Conservation (phyloP, 1,140 invertebrate genomes). For the Harlomillsia oculata region DNA sequence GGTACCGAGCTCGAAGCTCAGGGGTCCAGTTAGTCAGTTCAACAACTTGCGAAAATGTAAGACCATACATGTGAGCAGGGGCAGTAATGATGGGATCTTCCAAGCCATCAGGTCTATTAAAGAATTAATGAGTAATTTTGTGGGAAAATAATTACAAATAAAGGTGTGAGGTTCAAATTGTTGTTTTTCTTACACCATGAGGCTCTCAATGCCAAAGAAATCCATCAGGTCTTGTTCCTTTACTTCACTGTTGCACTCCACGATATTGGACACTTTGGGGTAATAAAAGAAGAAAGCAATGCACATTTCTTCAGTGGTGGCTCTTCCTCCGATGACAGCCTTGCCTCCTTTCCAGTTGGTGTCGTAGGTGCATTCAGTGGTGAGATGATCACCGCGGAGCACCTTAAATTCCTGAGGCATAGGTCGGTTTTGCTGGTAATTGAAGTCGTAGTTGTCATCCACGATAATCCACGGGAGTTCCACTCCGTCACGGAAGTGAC, state of each 20-base stretch:
- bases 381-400: slow-evolving; percentile 3
- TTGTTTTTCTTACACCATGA: no score
- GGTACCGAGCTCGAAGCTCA: no score
- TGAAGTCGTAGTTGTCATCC: slow-evolving; percentile 56
- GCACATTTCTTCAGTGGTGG: not conserved
- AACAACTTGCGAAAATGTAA: no score
- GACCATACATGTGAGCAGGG: no score
- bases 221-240: not conserved
- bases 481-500: slow-evolving; percentile 51
- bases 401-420: not conserved
- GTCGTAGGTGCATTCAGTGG: slow-evolving; percentile 7
- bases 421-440: slow-evolving; percentile 45
- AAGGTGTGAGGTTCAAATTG: no score
- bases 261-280: not conserved
- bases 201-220: not conserved
- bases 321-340: not conserved
- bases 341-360: slow-evolving; percentile 1
- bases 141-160: no score
- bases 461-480: slow-evolving; percentile 54
- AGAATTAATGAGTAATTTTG: no score
- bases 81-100: no score
- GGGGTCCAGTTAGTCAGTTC: no score
- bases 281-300: not conserved
- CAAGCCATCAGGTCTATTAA: no score
- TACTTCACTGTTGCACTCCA: not conserved